Evolutionary conservation across 2,888 invertebrate species (phyloP).

Genomic region (Mythimna ferrago): DNA sequence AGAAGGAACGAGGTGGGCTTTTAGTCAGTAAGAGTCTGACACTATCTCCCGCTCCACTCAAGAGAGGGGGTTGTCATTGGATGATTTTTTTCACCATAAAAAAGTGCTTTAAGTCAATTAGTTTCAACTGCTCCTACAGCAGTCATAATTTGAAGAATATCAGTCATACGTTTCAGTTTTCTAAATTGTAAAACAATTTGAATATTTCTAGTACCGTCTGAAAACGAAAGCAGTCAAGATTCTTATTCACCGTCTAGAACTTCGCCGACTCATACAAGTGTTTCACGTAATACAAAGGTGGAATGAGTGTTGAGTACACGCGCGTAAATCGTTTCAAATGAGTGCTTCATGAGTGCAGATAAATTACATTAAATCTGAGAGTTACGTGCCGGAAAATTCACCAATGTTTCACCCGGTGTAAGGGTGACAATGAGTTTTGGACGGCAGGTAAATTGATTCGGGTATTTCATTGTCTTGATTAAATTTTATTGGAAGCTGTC

Average conservation of each 20-base stretch:
- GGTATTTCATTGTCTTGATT: slow-evolving; percentile 2
- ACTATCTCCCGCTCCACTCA: too few species aligned
- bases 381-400: slow-evolving; percentile 83
- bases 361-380: slow-evolving; percentile 85
- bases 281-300: slow-evolving; percentile 46
- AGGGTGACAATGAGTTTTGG: slow-evolving; percentile 61
- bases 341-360: slow-evolving; percentile 83
- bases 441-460: slow-evolving; percentile 17
- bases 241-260: slow-evolving; percentile 16
- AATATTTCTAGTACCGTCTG: neutral
- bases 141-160: too few species aligned
- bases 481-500: neutral
- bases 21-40: too few species aligned
- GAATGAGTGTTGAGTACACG: slow-evolving; percentile 69
- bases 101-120: too few species aligned
- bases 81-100: too few species aligned
- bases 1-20: too few species aligned
- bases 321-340: slow-evolving; percentile 83
- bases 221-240: neutral
- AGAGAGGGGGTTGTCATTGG: too few species aligned
- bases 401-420: slow-evolving; percentile 71
- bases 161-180: accelerated
- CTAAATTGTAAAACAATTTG: neutral
- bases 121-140: too few species aligned
- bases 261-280: slow-evolving; percentile 52